Conservation (phyloP, 2,113 vertebrate genomes). For the Leucopsar rothschildi region DNA sequence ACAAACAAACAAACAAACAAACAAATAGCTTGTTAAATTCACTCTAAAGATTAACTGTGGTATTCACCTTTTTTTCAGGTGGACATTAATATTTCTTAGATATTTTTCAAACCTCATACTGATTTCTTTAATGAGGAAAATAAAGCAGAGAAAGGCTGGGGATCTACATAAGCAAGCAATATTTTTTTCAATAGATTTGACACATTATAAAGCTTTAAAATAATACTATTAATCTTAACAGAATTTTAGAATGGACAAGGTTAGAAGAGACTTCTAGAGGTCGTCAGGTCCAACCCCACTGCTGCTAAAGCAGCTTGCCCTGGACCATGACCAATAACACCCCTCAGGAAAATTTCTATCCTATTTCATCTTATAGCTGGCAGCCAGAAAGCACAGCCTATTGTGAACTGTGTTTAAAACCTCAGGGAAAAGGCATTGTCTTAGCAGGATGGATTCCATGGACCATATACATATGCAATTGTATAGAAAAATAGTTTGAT, state of each 20-base stretch:
- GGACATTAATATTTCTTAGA: background rate
- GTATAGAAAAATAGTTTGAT: background rate
- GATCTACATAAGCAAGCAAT: background rate
- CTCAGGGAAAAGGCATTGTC: background rate
- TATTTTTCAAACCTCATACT: background rate
- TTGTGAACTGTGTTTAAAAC: background rate
- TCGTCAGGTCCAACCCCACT: background rate
- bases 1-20: background rate
- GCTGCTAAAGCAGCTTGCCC: accelerated
- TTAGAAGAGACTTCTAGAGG: background rate
- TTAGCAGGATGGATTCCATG: background rate
- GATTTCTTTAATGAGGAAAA: background rate
- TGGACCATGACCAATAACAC: background rate
- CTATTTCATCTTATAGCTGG: background rate
- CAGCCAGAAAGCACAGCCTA: background rate
- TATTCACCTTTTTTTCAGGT: background rate
- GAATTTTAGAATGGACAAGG: background rate
- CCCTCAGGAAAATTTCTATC: background rate
- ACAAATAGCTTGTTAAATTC: background rate
- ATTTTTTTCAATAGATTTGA: background rate
- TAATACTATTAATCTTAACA: background rate
- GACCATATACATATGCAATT: background rate
- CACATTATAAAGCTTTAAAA: background rate
- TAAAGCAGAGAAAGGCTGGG: background rate
- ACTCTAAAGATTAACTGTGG: background rate